These are phyloP conservation scores for Gymnoscopelus braueri DNA, from an alignment of 2,797 vertebrate species.

Conservation along the genomic window DNA sequence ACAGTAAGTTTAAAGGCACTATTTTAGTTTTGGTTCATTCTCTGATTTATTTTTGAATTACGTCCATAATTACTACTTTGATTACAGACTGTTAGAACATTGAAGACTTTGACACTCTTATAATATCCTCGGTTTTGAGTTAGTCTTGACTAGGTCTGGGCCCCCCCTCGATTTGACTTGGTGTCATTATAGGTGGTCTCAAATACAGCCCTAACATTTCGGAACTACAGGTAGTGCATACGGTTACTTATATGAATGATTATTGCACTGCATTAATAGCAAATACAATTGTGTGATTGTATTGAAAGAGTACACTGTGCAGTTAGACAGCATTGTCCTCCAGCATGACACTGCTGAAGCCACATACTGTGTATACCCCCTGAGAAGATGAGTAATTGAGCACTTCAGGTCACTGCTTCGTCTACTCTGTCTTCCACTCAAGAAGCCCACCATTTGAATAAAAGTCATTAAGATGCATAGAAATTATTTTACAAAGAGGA, in stretches of 20 bases:
- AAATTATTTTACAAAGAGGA: conserved; percentile 15
- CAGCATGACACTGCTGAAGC: conserved; percentile 10
- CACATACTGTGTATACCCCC: conserved; percentile 17
- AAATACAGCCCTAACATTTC: too few relatives aligned
- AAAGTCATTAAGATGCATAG: conserved; percentile 6
- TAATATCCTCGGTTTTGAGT: too few relatives aligned
- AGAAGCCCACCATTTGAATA: conserved; percentile 19
- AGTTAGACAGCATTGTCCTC: conserved; percentile 11
- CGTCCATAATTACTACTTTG: too few relatives aligned
- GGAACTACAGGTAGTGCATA: not conserved
- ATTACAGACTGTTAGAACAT: too few relatives aligned
- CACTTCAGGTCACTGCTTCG: conserved; percentile 6
- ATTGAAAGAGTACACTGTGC: conserved; percentile 9
- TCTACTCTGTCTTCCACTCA: conserved; percentile 3
- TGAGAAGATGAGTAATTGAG: conserved; percentile 39
- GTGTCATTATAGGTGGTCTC: too few relatives aligned
- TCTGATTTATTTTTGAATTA: too few relatives aligned
- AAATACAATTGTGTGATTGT: conserved; percentile 15
- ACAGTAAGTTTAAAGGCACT: too few relatives aligned
- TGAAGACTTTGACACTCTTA: too few relatives aligned
- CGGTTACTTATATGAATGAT: conserved; percentile 16
- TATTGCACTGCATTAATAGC: not conserved
- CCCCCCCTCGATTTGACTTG: too few relatives aligned
- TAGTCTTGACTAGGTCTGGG: too few relatives aligned
- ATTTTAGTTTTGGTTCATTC: too few relatives aligned